A percentile compares a stretch with the other conserved stretches of the same genome.
Evolutionary conservation across 2,797 vertebrate species (phyloP).

Genomic region (Serranus cabrilla): DNA sequence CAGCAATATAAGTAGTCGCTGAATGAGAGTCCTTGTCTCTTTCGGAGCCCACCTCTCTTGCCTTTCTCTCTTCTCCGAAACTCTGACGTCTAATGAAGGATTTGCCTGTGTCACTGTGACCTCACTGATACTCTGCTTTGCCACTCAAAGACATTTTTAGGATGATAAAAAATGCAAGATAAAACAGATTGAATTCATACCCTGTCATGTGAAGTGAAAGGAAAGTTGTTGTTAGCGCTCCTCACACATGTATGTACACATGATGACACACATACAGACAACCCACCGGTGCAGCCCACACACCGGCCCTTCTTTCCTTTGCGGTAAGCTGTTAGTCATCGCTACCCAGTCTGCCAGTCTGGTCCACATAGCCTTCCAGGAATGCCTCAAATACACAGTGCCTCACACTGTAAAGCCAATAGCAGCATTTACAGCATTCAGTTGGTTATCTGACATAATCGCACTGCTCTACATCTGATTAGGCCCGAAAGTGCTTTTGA

Average conservation of each 20-base stretch:
- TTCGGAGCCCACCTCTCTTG: conserved; percentile 34
- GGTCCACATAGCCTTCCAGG: conserved; percentile 81
- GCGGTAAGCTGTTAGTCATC: conserved; percentile 78
- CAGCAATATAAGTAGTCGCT: conserved; percentile 47
- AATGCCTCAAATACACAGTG: conserved; percentile 76
- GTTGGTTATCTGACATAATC: conserved; percentile 19
- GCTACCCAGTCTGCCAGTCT: conserved; percentile 72
- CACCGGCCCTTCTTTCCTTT: conserved; percentile 49
- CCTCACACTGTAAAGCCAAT: conserved; percentile 57
- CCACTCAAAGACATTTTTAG: conserved; percentile 12
- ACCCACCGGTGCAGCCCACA: conserved; percentile 52
- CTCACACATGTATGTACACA: conserved; percentile 32
- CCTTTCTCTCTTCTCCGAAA: conserved; percentile 62
- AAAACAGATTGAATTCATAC: conserved; percentile 13
- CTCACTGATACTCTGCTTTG: conserved; percentile 75
- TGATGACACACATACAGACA: conserved; percentile 32
- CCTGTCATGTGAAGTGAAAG: conserved; percentile 11
- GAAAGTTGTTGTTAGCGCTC: conserved; percentile 17
- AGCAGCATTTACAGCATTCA: conserved; percentile 30
- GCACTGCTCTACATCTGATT: neutral
- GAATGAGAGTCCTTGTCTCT: conserved; percentile 85
- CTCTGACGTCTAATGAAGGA: conserved; percentile 74
- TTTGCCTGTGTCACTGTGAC: conserved; percentile 78
- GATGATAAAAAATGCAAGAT: conserved; percentile 5
- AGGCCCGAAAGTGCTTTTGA: neutral